These are phyloP conservation scores for Dipodomys ordii DNA, from an alignment of 2,113 vertebrate species.

Conservation along the genomic window DNA sequence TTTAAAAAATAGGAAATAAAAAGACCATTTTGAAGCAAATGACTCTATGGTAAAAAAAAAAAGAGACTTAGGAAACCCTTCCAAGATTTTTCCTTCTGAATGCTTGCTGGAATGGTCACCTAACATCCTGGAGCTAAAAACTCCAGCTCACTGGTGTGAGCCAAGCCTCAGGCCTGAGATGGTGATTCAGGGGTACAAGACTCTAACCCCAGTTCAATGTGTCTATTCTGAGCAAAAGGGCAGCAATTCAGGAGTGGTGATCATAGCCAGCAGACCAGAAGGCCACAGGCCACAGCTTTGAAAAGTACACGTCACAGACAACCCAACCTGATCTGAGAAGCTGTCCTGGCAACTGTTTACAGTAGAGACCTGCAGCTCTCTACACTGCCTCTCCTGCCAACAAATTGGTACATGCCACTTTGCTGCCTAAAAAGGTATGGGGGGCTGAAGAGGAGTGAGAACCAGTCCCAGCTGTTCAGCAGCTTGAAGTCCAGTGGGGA, in stretches of 20 bases:
- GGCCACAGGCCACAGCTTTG: background rate
- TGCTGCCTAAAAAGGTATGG: background rate
- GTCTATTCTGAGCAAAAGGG: background rate
- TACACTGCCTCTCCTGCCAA: background rate
- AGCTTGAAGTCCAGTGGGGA: background rate
- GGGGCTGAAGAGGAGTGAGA: background rate
- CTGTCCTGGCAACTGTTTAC: background rate
- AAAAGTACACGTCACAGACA: background rate
- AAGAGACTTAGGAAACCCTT: conserved; percentile 30
- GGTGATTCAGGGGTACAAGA: background rate
- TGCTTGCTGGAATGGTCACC: background rate
- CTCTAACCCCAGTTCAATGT: too few species aligned
- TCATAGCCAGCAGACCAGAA: background rate
- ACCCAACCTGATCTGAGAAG: background rate
- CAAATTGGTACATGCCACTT: background rate
- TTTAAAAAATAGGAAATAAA: conserved; percentile 17
- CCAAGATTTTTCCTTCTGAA: background rate
- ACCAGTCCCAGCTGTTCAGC: background rate
- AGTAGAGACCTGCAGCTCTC: background rate
- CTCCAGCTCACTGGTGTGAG: background rate
- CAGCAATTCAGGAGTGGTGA: background rate
- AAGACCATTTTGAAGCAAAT: conserved; percentile 2
- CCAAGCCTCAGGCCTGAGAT: background rate
- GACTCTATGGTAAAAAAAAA: background rate
- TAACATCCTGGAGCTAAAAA: background rate